These are phyloP conservation scores for Conus ventricosus DNA, from an alignment of 1,140 invertebrate genomes.

Conservation along the genomic window DNA sequence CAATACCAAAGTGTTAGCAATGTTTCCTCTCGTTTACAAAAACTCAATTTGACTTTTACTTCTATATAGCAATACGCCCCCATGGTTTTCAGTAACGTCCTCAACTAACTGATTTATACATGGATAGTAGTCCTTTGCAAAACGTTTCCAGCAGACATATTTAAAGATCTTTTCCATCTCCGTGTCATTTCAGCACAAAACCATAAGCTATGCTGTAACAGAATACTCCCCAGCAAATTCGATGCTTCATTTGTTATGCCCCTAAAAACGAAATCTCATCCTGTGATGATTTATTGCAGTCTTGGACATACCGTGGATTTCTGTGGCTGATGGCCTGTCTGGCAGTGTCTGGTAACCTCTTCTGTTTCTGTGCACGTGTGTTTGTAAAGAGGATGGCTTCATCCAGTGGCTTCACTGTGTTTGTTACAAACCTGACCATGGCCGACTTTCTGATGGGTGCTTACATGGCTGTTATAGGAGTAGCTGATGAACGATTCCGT, in stretches of 20 bases:
- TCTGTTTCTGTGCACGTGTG: constrained; percentile 26
- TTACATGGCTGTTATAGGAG: constrained; percentile 34
- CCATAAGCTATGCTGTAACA: constrained; percentile 47
- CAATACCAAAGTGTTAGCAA: constrained; percentile 16
- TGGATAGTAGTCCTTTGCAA: not conserved
- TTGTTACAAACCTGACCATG: constrained; percentile 50
- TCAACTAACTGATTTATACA: not conserved
- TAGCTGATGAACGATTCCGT: constrained; percentile 32
- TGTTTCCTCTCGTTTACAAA: constrained; percentile 12
- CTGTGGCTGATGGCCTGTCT: constrained; percentile 49
- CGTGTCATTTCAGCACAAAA: constrained; percentile 30
- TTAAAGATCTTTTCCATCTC: constrained; percentile 29
- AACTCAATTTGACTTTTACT: constrained; percentile 7
- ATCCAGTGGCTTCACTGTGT: constrained; percentile 42
- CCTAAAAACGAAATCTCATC: constrained; percentile 51
- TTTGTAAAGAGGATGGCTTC: not conserved
- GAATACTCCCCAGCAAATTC: constrained; percentile 35
- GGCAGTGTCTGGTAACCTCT: constrained; percentile 51
- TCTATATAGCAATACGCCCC: not conserved
- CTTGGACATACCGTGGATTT: constrained; percentile 34
- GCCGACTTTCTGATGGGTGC: constrained; percentile 37
- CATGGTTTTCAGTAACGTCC: not conserved
- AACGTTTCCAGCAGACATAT: constrained; percentile 20
- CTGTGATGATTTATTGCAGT: constrained; percentile 49
- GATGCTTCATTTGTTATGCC: constrained; percentile 23